Base-by-base conservation (phyloP, 2,888 invertebrate species). In the Silvanus unidentatus region DNA sequence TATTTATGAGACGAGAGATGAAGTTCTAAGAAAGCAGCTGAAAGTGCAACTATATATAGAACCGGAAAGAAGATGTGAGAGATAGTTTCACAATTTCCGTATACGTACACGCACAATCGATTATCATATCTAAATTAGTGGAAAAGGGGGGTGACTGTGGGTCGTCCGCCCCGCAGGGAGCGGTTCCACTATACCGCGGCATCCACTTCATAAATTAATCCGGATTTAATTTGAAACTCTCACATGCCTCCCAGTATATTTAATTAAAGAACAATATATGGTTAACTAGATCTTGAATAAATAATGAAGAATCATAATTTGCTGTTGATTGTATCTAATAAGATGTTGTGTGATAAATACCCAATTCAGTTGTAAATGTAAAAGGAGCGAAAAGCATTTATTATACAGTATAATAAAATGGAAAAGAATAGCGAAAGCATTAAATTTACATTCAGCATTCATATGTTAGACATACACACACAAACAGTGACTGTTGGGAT, bases 391-490 rank as follows among this genome's bases (percentile, higher is more conserved):
- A 29, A 41, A 16, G 12, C 8, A 8, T 8, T 8, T 35, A 8
- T 35, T 35, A 35, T 11, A 11, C n/a, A 35, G 11, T 8, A 12
- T 35, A 8, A 8, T 10, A 37, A 39, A 39, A 39, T 10, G 39
- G 5, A 16, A 15, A 48, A 22, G 22, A 48, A 56, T 51, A 60
- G 59, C 57, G 57, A 52, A 62, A 64, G 64, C 64, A 51, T 5
- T n/a, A 22, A 5, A 22, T 40, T 39, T 40, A 63, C 63, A 63
- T 64, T 56, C 60, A 62, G 60, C 65, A 65, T 60, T 60, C 61
- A 55, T 45, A 43, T 40, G 40, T 3, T 22, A 22, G 3, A 22
- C 8, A 8, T 22, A 22, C 8, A 22, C 8, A 22, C 3, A 22
- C 22, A 22, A 22, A 5, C 8, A 22, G 22, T 22, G 4, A 22